A percentile compares a stretch with the other conserved stretches of the same genome.
phyloP scores from a whole-genome alignment of 2,888 invertebrate species.

The Phalera bucephala region DNA sequence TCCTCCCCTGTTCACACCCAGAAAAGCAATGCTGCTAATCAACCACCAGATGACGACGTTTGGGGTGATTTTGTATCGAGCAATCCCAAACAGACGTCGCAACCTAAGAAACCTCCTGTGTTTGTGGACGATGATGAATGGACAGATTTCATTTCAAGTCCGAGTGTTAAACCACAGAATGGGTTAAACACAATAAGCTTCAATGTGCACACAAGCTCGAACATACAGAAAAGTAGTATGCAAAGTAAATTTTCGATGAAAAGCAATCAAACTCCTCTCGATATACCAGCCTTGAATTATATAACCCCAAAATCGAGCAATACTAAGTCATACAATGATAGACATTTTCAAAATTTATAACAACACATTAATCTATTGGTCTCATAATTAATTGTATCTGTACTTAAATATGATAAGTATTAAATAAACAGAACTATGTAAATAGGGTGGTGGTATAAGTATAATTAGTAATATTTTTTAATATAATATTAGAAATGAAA shows the following conservation, averaged over 20 bases:
- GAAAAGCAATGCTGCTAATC: slow-evolving; percentile 38
- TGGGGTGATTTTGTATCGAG: slow-evolving; percentile 85
- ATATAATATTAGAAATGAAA: slow-evolving; percentile 14
- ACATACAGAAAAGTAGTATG: slow-evolving; percentile 54
- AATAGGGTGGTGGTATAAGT: slow-evolving; percentile 60
- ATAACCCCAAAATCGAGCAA: slow-evolving; percentile 70
- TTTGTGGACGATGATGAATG: slow-evolving; percentile 74
- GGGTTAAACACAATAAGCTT: slow-evolving; percentile 75
- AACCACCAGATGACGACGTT: slow-evolving; percentile 76
- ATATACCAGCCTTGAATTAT: slow-evolving; percentile 72
- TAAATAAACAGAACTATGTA: slow-evolving; percentile 45
- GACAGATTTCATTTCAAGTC: slow-evolving; percentile 77
- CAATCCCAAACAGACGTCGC: slow-evolving; percentile 54
- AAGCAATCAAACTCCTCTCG: slow-evolving; percentile 56
- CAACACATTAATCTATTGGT: slow-evolving; percentile 40
- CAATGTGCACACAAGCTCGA: slow-evolving; percentile 72
- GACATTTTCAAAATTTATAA: slow-evolving; percentile 82
- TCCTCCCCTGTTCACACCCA: slow-evolving; percentile 60
- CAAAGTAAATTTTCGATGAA: slow-evolving; percentile 49
- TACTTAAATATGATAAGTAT: slow-evolving; percentile 56
- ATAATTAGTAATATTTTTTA: slow-evolving; percentile 40
- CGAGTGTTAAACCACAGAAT: slow-evolving; percentile 67
- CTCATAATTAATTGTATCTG: slow-evolving; percentile 42
- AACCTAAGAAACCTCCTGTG: slow-evolving; percentile 47
- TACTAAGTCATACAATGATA: slow-evolving; percentile 61